Evolutionary conservation across 92 coral and sea anemone genomes (phyloP).

Genomic region (Palythoa heliodiscus): DNA sequence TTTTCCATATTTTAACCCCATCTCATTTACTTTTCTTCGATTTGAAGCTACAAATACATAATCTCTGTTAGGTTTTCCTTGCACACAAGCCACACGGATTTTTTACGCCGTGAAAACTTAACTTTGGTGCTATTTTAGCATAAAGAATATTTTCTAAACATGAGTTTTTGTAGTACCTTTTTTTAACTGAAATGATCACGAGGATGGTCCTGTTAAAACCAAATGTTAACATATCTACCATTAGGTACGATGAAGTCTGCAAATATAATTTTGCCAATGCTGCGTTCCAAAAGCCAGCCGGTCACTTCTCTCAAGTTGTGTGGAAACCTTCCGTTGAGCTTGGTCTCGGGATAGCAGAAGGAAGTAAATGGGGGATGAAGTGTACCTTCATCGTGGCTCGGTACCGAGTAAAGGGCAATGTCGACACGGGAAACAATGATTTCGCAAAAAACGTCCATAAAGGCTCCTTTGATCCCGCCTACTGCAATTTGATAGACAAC

Average conservation of each 20-base stretch:
- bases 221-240: neutral
- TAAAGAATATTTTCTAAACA: neutral
- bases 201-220: no score
- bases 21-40: no score
- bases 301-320: slow-evolving; percentile 91
- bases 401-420: slow-evolving; percentile 80
- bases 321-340: slow-evolving; percentile 85
- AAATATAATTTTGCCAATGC: slow-evolving; percentile 82
- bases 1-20: no score
- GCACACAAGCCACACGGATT: no score
- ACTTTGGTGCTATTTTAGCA: neutral
- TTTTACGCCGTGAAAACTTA: no score
- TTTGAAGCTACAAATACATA: no score
- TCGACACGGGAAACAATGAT: slow-evolving; percentile 58
- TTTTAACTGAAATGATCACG: no score
- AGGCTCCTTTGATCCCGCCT: slow-evolving; percentile 79
- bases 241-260: slow-evolving; percentile 96
- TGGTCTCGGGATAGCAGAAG: slow-evolving; percentile 83
- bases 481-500: slow-evolving; percentile 69
- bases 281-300: slow-evolving; percentile 82
- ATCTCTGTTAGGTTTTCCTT: no score
- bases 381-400: slow-evolving; percentile 94
- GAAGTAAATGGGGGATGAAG: slow-evolving; percentile 85
- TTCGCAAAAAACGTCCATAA: slow-evolving; percentile 66
- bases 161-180: no score